Evolutionary conservation across 2,797 vertebrate species (phyloP).

Genomic region (Eupleurogrammus muticus): DNA sequence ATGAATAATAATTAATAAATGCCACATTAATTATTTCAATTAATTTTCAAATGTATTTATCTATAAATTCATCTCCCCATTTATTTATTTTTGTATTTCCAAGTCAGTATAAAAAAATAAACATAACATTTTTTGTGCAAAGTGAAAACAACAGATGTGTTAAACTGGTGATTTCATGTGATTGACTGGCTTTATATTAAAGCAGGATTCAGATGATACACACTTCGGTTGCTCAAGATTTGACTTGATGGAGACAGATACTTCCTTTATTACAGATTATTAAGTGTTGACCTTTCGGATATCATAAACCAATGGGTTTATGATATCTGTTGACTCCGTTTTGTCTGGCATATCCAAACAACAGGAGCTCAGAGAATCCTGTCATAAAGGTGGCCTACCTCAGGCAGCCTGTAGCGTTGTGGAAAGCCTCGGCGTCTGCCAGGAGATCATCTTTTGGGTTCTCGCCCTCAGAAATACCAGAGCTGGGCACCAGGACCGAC

Average conservation of each 20-base stretch:
- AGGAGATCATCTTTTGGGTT: conserved; percentile 91
- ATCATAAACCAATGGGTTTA: conserved; percentile 6
- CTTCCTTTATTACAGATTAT: neutral
- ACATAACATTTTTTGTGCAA: too few species aligned
- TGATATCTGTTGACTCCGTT: neutral
- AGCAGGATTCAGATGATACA: conserved; percentile 1
- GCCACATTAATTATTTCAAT: too few species aligned
- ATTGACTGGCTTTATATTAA: neutral
- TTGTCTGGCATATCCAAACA: neutral
- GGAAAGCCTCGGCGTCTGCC: conserved; percentile 89
- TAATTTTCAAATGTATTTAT: too few species aligned
- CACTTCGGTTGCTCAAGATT: conserved; percentile 23
- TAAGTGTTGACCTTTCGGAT: conserved; percentile 8
- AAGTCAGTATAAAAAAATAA: too few species aligned
- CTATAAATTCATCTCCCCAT: too few species aligned
- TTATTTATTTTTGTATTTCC: too few species aligned
- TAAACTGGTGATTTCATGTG: too few species aligned
- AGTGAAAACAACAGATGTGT: too few species aligned
- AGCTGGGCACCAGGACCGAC: conserved; percentile 89
- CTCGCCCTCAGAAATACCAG: conserved; percentile 91
- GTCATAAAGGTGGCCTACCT: conserved; percentile 80
- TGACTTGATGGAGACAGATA: neutral
- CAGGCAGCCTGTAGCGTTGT: conserved; percentile 92
- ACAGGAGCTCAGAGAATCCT: neutral
- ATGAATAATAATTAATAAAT: too few species aligned